Conservation (phyloP, 2,888 invertebrate genomes). For the Bugula neritina region DNA sequence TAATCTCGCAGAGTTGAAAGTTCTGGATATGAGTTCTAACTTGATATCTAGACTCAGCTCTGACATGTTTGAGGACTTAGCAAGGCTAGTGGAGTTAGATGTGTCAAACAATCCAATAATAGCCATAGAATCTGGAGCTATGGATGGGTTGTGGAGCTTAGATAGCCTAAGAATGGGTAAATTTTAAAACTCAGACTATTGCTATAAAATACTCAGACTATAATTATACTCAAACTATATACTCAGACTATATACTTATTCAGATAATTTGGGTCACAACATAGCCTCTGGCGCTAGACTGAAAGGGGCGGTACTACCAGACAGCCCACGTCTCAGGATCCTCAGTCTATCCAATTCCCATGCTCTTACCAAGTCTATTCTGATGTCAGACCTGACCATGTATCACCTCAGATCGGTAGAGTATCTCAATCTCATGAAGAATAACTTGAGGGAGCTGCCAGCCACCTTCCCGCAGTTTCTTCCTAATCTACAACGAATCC, state of each 20-base stretch:
- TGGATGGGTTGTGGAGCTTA: constrained; percentile 24
- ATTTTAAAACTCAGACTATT: neutral
- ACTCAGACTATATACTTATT: neutral
- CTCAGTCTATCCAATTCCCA: neutral
- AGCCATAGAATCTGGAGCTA: constrained; percentile 19
- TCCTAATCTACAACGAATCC: constrained; percentile 5
- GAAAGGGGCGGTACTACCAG: constrained; percentile 16
- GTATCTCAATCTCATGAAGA: constrained; percentile 25
- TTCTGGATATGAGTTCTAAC: constrained; percentile 2
- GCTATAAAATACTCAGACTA: neutral
- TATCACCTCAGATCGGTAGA: constrained; percentile 20
- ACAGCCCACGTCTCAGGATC: constrained; percentile 11
- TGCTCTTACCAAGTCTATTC: constrained; percentile 6
- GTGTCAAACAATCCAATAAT: constrained; percentile 20
- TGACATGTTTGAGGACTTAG: constrained; percentile 10
- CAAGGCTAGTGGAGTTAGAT: neutral
- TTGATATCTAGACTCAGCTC: neutral
- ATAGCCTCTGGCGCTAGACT: neutral
- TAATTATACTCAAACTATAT: neutral
- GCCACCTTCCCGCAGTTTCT: constrained; percentile 25
- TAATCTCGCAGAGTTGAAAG: constrained; percentile 6
- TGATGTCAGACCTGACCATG: constrained; percentile 9
- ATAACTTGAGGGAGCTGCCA: neutral
- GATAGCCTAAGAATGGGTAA: constrained; percentile 18
- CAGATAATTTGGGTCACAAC: neutral